These are phyloP conservation scores for Bubo scandiacus DNA, from an alignment of 2,113 vertebrate species.

Conservation along the genomic window DNA sequence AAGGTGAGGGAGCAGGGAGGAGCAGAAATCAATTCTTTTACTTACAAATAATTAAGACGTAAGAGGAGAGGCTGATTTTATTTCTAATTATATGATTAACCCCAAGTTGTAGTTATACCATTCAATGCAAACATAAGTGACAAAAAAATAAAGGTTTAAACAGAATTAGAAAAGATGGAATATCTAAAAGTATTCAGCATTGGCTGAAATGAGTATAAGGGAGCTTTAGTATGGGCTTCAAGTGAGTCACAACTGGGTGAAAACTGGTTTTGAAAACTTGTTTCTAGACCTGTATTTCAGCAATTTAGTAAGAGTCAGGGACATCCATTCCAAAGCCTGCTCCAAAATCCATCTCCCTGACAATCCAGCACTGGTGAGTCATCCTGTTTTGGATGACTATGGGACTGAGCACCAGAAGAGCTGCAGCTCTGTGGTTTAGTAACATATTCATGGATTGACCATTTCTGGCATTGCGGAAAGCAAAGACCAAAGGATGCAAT, in stretches of 20 bases:
- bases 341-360: neutral
- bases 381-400: neutral
- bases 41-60: constrained; percentile 74
- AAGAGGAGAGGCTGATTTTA: constrained; percentile 74
- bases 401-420: neutral
- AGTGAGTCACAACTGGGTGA: neutral
- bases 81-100: constrained; percentile 72
- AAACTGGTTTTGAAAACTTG: neutral
- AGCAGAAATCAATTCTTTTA: constrained; percentile 43
- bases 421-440: neutral
- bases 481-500: neutral
- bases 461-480: neutral
- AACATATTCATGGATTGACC: neutral
- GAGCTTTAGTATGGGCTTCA: neutral
- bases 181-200: neutral
- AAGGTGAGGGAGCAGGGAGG: neutral
- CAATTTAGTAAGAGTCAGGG: neutral
- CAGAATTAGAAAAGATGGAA: neutral
- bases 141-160: neutral
- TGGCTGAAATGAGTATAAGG: neutral
- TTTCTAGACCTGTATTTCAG: neutral
- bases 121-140: constrained; percentile 31
- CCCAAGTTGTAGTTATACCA: constrained; percentile 22
- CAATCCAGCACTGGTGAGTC: neutral
- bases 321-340: neutral